Percentiles rank a stretch among this genome's conserved stretches.
Conservation (phyloP, 1,140 invertebrate genomes). For the Tetragnatha versicolor region DNA sequence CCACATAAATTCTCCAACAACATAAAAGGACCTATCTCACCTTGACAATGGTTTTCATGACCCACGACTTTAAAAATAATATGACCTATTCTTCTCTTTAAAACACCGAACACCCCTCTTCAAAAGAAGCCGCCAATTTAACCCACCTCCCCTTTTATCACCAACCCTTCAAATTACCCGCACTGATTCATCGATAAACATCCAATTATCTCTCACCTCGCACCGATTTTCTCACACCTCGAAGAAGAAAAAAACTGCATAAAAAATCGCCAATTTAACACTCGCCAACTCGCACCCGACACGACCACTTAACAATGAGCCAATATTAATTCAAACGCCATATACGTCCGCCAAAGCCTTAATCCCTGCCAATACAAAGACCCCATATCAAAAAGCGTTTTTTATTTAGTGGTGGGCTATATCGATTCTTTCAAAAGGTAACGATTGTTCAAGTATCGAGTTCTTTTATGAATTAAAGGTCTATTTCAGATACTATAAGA, state of each 20-base stretch:
- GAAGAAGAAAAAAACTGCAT: background rate
- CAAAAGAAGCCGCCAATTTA: conserved; percentile 7
- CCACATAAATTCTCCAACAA: too few species aligned
- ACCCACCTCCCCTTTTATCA: background rate
- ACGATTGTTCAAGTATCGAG: too few species aligned
- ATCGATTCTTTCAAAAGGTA: too few species aligned
- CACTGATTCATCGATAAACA: conserved; percentile 2
- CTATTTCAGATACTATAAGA: too few species aligned
- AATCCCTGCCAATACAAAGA: conserved; percentile 9
- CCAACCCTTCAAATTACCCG: background rate
- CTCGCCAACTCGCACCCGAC: background rate
- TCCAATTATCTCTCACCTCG: conserved; percentile 14
- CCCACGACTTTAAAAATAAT: too few species aligned
- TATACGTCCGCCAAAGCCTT: background rate
- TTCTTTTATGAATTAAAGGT: too few species aligned
- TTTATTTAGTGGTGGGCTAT: too few species aligned
- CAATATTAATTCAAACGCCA: conserved; percentile 18
- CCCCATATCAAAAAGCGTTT: too few species aligned
- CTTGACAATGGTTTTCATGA: too few species aligned
- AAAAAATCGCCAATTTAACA: background rate
- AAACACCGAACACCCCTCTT: background rate
- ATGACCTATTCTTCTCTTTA: background rate
- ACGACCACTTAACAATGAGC: conserved; percentile 19
- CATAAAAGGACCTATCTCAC: too few species aligned
- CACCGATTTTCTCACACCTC: conserved; percentile 10